A percentile compares a stretch with the other conserved stretches of the same genome.
These are phyloP conservation scores for Apis laboriosa DNA, from an alignment of 1,140 invertebrate species.

Conservation along the genomic window DNA sequence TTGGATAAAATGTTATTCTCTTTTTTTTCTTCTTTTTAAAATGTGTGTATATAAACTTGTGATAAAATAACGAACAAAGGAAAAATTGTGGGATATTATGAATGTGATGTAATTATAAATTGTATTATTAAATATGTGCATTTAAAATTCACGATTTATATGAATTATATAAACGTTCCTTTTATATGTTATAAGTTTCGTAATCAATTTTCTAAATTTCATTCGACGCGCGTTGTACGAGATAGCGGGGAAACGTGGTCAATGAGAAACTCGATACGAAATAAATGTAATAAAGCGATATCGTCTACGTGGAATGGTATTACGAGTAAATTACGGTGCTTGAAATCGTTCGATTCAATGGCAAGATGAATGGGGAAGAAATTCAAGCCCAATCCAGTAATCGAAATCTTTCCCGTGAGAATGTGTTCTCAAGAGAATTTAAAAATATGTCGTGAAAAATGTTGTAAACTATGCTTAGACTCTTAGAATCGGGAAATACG, in stretches of 20 bases:
- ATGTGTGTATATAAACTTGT: too few species aligned
- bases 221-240: background rate
- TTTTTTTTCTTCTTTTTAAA: too few species aligned
- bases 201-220: background rate
- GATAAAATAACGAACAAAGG: too few species aligned
- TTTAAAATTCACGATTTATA: too few species aligned
- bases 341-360: background rate
- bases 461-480: background rate
- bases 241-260: background rate
- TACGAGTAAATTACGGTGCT: background rate
- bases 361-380: background rate
- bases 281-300: background rate
- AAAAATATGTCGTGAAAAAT: background rate
- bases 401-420: too few species aligned
- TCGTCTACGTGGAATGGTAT: background rate
- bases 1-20: too few species aligned
- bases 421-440: background rate
- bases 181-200: constrained; percentile 8
- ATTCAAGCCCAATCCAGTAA: background rate
- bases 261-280: constrained; percentile 1
- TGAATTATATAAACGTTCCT: too few species aligned
- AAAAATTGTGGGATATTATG: too few species aligned
- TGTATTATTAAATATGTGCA: background rate
- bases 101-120: too few species aligned
- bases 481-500: background rate